These are phyloP conservation scores for Mimachlamys varia DNA, from an alignment of 2,888 invertebrate genomes.

Conservation along the genomic window DNA sequence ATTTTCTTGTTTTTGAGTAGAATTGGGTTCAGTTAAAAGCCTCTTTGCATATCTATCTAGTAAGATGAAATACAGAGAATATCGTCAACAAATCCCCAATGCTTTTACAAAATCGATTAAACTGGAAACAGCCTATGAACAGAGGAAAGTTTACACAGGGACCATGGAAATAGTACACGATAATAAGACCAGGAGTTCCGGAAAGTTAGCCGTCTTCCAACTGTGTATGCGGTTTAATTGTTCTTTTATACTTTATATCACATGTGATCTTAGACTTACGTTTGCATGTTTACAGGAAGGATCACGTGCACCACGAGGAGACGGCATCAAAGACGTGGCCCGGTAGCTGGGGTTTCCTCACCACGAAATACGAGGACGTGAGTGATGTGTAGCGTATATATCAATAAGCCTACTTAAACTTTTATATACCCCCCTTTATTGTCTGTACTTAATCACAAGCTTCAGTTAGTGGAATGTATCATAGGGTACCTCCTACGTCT, in stretches of 20 bases:
- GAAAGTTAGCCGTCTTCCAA: no score
- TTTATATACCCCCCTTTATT: background rate
- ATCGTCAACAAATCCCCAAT: no score
- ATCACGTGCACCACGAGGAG: slow-evolving; percentile 75
- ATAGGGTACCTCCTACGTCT: background rate
- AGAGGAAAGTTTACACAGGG: no score
- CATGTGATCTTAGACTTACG: background rate
- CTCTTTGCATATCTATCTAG: no score
- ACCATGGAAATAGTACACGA: no score
- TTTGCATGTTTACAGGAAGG: slow-evolving; percentile 73
- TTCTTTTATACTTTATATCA: background rate
- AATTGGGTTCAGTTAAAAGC: no score
- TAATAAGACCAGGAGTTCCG: no score
- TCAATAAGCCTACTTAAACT: background rate
- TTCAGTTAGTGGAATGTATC: background rate
- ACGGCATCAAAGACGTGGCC: slow-evolving; percentile 76
- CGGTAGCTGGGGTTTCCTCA: slow-evolving; percentile 77
- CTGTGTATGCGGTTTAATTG: no score
- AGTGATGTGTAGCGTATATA: slow-evolving; percentile 49
- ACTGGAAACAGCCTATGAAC: no score
- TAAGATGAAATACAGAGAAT: no score
- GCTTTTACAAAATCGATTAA: no score
- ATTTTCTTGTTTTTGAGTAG: no score
- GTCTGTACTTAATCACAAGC: background rate
- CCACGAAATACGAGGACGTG: slow-evolving; percentile 77